These are phyloP conservation scores for Epicampocera succincta DNA, from an alignment of 2,888 invertebrate genomes.

Conservation along the genomic window DNA sequence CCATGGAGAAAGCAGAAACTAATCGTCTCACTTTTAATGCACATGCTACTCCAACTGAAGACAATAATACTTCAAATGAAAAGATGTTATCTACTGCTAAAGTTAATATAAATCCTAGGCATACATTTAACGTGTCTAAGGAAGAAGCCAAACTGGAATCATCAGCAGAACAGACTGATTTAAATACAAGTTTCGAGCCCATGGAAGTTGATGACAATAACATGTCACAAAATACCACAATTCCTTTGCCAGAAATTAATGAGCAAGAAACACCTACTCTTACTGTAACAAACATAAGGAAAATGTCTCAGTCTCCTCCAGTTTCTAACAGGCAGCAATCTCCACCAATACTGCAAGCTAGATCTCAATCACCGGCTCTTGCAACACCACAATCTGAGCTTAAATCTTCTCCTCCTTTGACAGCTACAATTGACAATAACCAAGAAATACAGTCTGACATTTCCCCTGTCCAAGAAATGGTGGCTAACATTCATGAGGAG, in stretches of 20 bases:
- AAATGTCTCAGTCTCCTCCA: slow-evolving; percentile 1
- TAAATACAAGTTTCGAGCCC: slow-evolving; percentile 70
- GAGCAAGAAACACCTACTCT: slow-evolving; percentile 28
- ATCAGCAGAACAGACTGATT: slow-evolving; percentile 2
- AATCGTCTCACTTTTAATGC: slow-evolving; percentile 43
- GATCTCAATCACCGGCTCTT: slow-evolving; percentile 44
- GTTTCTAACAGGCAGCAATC: slow-evolving; percentile 26
- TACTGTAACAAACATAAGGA: slow-evolving; percentile 30
- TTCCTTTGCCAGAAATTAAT: slow-evolving; percentile 5
- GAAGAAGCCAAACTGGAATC: slow-evolving; percentile 5
- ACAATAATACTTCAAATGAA: slow-evolving; percentile 1
- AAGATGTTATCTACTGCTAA: neutral
- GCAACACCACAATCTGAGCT: slow-evolving; percentile 9
- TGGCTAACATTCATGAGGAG: slow-evolving; percentile 20
- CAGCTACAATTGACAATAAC: no score
- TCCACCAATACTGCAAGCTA: slow-evolving; percentile 46
- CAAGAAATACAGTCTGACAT: no score
- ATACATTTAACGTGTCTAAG: slow-evolving; percentile 67
- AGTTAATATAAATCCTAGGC: slow-evolving; percentile 45
- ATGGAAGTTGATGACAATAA: slow-evolving; percentile 76
- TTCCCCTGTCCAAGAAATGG: neutral
- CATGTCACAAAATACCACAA: slow-evolving; percentile 12
- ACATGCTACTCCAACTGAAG: neutral
- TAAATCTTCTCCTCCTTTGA: slow-evolving; percentile 18
- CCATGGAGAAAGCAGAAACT: slow-evolving; percentile 35